Conservation (phyloP, 2,888 invertebrate genomes). For the Yponomeuta sedellus region DNA sequence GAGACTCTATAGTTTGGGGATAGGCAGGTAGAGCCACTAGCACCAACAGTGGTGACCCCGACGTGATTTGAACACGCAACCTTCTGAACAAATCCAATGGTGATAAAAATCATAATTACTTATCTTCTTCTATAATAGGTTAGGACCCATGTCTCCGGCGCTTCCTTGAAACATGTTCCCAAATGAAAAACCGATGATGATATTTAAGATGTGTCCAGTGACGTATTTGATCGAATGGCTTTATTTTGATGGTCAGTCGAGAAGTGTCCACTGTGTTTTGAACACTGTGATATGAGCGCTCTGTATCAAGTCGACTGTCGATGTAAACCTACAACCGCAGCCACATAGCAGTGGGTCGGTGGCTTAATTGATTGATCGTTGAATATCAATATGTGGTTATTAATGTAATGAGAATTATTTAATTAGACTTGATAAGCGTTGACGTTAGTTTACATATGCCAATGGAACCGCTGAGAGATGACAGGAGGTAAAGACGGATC, state of each 20-base stretch:
- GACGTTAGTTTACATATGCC: neutral
- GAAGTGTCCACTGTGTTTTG: neutral
- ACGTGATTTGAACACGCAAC: constrained; percentile 98
- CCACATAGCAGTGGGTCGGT: neutral
- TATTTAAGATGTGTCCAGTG: no score
- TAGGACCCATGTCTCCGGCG: no score
- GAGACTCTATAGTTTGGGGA: no score
- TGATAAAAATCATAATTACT: no score
- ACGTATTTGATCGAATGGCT: no score
- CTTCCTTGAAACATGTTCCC: no score
- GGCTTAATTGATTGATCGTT: neutral
- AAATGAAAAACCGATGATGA: no score
- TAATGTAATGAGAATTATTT: neutral
- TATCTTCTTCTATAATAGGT: no score
- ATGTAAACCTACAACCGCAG: neutral
- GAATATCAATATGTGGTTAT: neutral
- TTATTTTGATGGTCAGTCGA: neutral
- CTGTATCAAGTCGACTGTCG: neutral
- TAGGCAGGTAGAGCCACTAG: no score
- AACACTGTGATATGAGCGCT: neutral
- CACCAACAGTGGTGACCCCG: constrained; percentile 88
- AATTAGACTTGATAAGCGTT: neutral
- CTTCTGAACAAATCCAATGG: no score
- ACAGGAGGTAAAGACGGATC: neutral
- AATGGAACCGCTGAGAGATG: neutral